phyloP scores from a whole-genome alignment of 2,113 vertebrate species.

The Dascyllus trimaculatus region DNA sequence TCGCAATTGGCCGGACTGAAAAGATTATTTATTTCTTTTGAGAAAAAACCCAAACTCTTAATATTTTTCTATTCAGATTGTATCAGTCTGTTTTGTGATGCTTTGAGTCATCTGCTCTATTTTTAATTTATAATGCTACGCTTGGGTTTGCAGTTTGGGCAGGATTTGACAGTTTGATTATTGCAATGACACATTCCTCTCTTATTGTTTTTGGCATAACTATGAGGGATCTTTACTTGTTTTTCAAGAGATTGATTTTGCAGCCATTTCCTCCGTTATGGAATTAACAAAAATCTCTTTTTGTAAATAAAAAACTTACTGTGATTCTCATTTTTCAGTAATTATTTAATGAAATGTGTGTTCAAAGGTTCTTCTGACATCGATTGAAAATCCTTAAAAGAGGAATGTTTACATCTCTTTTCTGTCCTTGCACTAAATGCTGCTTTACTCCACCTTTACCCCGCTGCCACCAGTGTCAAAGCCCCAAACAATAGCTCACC shows the following conservation, averaged over 20 bases:
- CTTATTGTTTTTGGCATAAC: not conserved
- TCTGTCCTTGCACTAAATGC: conserved; percentile 1
- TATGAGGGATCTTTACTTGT: too few species aligned
- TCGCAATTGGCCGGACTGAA: not conserved
- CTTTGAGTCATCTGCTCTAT: not conserved
- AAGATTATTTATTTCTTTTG: not conserved
- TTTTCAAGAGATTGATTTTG: too few species aligned
- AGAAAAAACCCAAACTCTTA: not conserved
- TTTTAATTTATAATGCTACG: not conserved
- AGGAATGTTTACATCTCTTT: not conserved
- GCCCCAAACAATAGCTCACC: conserved; percentile 1
- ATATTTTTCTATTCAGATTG: conserved; percentile 4
- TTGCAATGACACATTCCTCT: not conserved
- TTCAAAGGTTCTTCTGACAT: too few species aligned
- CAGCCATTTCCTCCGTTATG: too few species aligned
- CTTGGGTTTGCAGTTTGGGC: not conserved
- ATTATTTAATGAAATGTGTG: too few species aligned
- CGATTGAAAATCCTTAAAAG: not conserved
- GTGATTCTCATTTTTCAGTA: too few species aligned
- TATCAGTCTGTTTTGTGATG: not conserved
- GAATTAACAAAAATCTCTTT: too few species aligned
- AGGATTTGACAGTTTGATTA: not conserved
- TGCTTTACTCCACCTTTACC: not conserved
- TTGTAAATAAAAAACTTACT: too few species aligned
- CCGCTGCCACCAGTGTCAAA: conserved; percentile 15